These are phyloP conservation scores for Ara ararauna DNA, from an alignment of 2,797 vertebrate species.

Conservation along the genomic window DNA sequence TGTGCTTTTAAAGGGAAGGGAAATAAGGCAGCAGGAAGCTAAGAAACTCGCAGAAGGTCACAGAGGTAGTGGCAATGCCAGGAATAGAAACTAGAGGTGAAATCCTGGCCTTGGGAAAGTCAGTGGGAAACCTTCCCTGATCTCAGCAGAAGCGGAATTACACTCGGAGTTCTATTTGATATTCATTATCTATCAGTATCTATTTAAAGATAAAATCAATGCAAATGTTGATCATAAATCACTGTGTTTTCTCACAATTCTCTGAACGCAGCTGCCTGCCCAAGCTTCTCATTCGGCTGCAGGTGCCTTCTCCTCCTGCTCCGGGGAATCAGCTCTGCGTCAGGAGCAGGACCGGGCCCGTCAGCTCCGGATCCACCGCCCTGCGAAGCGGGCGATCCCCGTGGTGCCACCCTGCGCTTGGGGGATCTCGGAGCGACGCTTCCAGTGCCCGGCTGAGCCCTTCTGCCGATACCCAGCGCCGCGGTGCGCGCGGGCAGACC, in stretches of 20 bases:
- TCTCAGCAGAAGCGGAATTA: neutral
- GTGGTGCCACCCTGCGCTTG: neutral
- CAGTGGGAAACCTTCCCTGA: neutral
- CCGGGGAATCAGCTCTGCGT: neutral
- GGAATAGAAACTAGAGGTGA: constrained; percentile 51
- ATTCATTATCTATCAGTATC: neutral
- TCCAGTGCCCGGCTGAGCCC: neutral
- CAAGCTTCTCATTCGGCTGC: neutral
- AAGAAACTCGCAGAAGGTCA: constrained; percentile 47
- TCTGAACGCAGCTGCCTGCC: neutral
- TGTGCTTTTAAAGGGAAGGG: neutral
- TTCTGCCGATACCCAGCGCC: no score
- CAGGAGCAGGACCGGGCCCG: neutral
- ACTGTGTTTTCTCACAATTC: neutral
- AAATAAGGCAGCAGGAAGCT: neutral
- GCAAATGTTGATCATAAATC: neutral
- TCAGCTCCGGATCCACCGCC: accelerated
- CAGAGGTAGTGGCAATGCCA: neutral
- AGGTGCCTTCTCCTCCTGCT: neutral
- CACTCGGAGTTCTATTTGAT: neutral
- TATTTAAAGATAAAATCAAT: neutral
- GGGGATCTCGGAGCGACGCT: accelerated
- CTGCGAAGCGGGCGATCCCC: accelerated
- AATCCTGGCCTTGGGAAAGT: constrained; percentile 10
- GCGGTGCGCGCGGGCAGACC: no score